Base-by-base conservation (phyloP, 2,797 vertebrate species). In the Buphagus erythrorhynchus region DNA sequence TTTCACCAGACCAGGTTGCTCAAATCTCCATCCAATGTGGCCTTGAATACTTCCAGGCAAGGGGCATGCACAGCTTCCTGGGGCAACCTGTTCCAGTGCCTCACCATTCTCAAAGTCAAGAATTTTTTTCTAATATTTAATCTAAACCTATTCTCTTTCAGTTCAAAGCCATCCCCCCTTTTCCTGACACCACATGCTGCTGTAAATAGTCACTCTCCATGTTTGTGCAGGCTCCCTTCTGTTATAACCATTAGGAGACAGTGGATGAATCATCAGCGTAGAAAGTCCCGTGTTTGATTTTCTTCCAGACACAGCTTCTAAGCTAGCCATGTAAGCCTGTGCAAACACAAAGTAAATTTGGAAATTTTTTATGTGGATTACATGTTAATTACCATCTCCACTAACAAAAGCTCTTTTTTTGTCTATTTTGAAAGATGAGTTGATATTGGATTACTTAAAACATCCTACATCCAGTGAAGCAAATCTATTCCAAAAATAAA, bases 361-460 rank as follows among this genome's bases (percentile, higher is more conserved):
- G 74, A 65, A 57, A 38, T 16, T 13, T 79, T 91, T 90, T 35
- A 42, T 61, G 83, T 67, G 69, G 69, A 69, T 73, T 93, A 46
- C 73, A 63, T 87, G 59, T 59, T 94, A 96, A 90, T 84, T 90
- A 84, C 16, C 31, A 55, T 69, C 62, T 81, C 33, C 46, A 59
- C 31, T 68, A 66, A 88, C 86, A 80, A 83, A 93, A 88, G 58
- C 16, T 68, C 46, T 66, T 82, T 88, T 94, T 78, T 72, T 40
- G 46, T 61, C 51, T 74, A 8, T 78, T 94, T 86, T 93, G 69
- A 86, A 95, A 83, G 79, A 84, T 43, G 36, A 62, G 28, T 46
- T 78, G 51, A 90, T 95, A 78, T 29, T 90, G 67, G 48, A 88
- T 93, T 84, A 43, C 55, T 92, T 93, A 75, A 81, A 95, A 83